Base-by-base conservation (phyloP, 2,113 vertebrate genomes). In the Arothron firmamentum region DNA sequence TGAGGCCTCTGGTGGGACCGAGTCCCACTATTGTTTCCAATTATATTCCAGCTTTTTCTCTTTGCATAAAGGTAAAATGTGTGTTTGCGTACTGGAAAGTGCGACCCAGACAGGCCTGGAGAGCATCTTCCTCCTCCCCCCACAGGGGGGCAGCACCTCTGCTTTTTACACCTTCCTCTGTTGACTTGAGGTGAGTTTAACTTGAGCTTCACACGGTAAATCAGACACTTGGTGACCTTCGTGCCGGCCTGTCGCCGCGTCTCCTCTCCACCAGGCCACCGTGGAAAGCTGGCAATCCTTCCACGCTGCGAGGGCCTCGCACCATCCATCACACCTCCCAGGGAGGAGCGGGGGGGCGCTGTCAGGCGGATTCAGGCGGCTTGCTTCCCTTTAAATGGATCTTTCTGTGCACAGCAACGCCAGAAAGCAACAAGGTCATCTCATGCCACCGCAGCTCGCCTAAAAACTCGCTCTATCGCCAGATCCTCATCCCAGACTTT, bases 251-350 rank as follows among this genome's bases (percentile, higher is more conserved):
- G 65, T 43, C 5, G 43, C 61, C 65, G 55, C 12, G 5, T 50
- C 23, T 43, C 68, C n/a, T 21, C 48, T n/a, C 63, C 56, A 42
- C 53, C 1, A 4, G 51, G 57, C 53, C 65, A 25, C 61, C 55
- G 19, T 63, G 60, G 74, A 65, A 69, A 52, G 62, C 58, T 17
- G 1, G 71, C 6, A 48, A 72, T 75, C 66, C 67, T 54, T 53
- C 46, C 78, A 52, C 6, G 43, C 68, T 67, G 75, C 19, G 74
- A 79, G 60, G 70, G 59, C 49, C 62, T 81, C 62, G 13, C 67
- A 51, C 72, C 70, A 65, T 87, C 82, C 79, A 85, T 91, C 87
- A 89, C 80, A 74, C 79, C 78, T 81, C 43, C 45, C 63, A 45
- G 34, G 67, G 61, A 80, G 77, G 64, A 59, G 53, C 75, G 31